Evolutionary conservation across 2,113 vertebrate genomes (phyloP).

Genomic region (Bubalus kerabau): DNA sequence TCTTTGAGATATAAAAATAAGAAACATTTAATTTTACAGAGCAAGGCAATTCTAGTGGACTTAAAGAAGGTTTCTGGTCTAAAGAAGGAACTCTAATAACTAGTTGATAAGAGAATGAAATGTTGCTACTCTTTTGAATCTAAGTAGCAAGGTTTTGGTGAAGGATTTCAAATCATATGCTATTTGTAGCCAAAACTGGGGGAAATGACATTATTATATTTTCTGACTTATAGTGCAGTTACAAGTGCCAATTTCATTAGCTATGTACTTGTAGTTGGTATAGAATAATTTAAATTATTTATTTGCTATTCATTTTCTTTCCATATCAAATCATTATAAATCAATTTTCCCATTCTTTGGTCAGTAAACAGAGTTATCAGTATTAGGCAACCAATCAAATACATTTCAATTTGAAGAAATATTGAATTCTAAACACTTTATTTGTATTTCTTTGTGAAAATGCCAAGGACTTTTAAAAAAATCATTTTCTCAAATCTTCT

Average conservation of each 20-base stretch:
- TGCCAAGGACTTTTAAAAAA: neutral
- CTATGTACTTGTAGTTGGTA: neutral
- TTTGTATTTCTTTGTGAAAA: constrained; percentile 7
- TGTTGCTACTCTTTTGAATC: constrained; percentile 57
- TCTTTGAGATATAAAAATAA: neutral
- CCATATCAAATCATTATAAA: neutral
- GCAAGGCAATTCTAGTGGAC: neutral
- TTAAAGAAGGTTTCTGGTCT: constrained; percentile 34
- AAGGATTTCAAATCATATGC: constrained; percentile 40
- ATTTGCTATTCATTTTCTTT: neutral
- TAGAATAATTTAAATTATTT: constrained; percentile 42
- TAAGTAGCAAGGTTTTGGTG: constrained; percentile 44
- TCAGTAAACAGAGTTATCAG: neutral
- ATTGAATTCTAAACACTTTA: neutral
- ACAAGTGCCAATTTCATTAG: neutral
- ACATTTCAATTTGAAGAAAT: neutral
- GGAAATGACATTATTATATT: constrained; percentile 49
- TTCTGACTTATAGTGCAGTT: constrained; percentile 50
- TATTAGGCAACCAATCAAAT: neutral
- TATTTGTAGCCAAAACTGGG: constrained; percentile 61
- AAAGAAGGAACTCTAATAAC: constrained; percentile 62
- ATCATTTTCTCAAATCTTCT: neutral
- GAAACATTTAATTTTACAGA: constrained; percentile 22
- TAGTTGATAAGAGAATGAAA: constrained; percentile 48
- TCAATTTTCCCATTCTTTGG: neutral